A percentile compares a stretch with the other conserved stretches of the same genome.
Evolutionary conservation across 2,797 vertebrate genomes (phyloP).

Genomic region (Synanceia verrucosa): DNA sequence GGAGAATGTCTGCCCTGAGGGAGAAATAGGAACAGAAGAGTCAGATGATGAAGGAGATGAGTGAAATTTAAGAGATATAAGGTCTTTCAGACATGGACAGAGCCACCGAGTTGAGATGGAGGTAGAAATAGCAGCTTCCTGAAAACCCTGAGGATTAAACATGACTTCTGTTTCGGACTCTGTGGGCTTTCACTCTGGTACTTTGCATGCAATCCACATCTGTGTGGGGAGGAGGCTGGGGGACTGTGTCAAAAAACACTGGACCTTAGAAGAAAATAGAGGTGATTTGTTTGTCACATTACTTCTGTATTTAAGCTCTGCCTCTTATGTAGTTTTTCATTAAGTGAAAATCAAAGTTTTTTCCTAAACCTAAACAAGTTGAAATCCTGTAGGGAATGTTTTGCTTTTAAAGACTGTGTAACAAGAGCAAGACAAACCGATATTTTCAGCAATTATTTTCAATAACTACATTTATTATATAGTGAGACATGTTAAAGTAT

Average conservation of each 20-base stretch:
- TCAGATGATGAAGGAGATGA: not conserved
- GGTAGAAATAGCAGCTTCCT: not conserved
- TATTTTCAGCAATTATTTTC: not conserved
- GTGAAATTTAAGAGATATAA: not conserved
- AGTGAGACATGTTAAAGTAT: not conserved
- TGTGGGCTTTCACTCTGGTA: not conserved
- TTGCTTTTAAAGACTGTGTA: not conserved
- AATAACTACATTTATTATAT: not conserved
- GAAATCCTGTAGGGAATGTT: not conserved
- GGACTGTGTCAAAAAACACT: not conserved
- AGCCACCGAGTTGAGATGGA: not conserved
- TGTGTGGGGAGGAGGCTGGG: fast-evolving
- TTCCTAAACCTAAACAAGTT: not conserved
- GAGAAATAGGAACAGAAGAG: not conserved
- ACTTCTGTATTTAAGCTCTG: not conserved
- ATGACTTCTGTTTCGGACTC: not conserved
- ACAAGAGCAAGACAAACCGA: not conserved
- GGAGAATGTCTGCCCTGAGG: not conserved
- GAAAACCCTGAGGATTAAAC: not conserved
- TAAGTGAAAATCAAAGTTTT: not conserved
- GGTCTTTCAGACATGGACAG: not conserved
- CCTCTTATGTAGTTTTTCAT: not conserved
- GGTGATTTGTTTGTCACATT: not conserved
- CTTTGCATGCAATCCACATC: not conserved
- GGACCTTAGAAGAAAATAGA: not conserved